Conservation (phyloP, 2,888 invertebrate species). For the Brachypalpus laphriformis region DNA sequence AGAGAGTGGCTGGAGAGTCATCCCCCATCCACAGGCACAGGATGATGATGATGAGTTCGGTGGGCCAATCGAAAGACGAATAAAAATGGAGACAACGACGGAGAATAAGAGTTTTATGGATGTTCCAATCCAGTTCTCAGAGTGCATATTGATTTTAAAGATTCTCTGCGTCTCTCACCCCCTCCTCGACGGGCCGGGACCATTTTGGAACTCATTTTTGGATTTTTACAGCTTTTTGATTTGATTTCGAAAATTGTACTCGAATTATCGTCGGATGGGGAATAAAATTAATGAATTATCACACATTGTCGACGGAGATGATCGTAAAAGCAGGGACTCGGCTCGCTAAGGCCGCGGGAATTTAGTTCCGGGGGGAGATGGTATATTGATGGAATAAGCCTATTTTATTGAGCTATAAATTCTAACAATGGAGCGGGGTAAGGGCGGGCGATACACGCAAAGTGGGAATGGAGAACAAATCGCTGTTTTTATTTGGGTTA, state of each 20-base stretch:
- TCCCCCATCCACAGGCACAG: slow-evolving; percentile 49
- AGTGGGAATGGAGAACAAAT: slow-evolving; percentile 50
- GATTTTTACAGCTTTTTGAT: slow-evolving; percentile 73
- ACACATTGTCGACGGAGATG: slow-evolving; percentile 61
- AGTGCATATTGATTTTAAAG: slow-evolving; percentile 56
- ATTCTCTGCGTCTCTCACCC: slow-evolving; percentile 11
- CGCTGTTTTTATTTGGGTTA: slow-evolving; percentile 70
- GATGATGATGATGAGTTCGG: slow-evolving; percentile 35
- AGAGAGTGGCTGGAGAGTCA: slow-evolving; percentile 26
- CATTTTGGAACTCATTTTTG: slow-evolving; percentile 60
- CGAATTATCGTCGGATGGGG: slow-evolving; percentile 69
- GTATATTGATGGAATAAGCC: slow-evolving; percentile 70
- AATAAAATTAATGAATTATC: slow-evolving; percentile 73
- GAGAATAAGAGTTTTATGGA: slow-evolving; percentile 50
- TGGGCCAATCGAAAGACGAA: slow-evolving; percentile 41
- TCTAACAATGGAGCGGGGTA: slow-evolving; percentile 28
- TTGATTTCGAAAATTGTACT: slow-evolving; percentile 72
- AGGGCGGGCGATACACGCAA: not conserved
- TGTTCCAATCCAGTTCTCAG: slow-evolving; percentile 23
- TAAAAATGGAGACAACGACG: slow-evolving; percentile 40
- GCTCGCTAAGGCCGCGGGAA: slow-evolving; percentile 9
- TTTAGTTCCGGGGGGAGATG: slow-evolving; percentile 8
- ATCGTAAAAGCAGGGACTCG: slow-evolving; percentile 62
- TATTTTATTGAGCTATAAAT: slow-evolving; percentile 73
- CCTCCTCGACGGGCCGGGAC: not conserved